Evolutionary conservation across 2,113 vertebrate species (phyloP).

Genomic region (Sinocyclocheilus rhinocerous): DNA sequence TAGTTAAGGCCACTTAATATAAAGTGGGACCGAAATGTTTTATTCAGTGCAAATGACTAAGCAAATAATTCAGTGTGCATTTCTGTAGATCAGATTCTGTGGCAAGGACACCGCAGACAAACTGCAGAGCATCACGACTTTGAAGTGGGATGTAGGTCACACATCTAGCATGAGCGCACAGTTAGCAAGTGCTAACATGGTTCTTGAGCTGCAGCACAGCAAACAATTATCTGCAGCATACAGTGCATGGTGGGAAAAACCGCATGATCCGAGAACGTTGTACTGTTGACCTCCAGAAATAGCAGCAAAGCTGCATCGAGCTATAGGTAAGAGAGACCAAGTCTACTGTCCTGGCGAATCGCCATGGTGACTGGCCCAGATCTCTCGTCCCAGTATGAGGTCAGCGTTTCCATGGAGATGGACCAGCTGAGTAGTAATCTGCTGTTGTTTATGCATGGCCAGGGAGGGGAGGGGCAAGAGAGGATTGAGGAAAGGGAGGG

Average conservation of each 20-base stretch:
- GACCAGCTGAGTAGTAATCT: slow-evolving; percentile 74
- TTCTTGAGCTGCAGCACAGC: slow-evolving; percentile 8
- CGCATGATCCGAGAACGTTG: not conserved
- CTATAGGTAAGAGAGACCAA: slow-evolving; percentile 50
- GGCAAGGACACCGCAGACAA: slow-evolving; percentile 37
- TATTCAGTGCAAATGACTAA: slow-evolving; percentile 18
- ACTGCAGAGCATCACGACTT: slow-evolving; percentile 53
- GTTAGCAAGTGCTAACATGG: not conserved
- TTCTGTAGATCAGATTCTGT: slow-evolving; percentile 1
- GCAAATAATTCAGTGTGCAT: slow-evolving; percentile 28
- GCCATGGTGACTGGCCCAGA: slow-evolving; percentile 68
- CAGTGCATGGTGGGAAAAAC: not conserved
- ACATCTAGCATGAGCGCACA: slow-evolving; percentile 19
- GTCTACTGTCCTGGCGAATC: slow-evolving; percentile 57
- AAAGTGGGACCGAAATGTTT: not conserved
- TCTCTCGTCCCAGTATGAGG: slow-evolving; percentile 69
- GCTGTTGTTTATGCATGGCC: slow-evolving; percentile 68
- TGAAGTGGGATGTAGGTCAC: slow-evolving; percentile 54
- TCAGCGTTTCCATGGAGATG: slow-evolving; percentile 76
- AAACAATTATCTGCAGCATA: not conserved
- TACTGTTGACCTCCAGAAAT: slow-evolving; percentile 23
- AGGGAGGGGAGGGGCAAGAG: slow-evolving; percentile 49
- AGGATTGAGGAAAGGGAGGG: not conserved
- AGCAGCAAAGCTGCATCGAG: slow-evolving; percentile 35
- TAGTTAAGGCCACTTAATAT: no score